Conservation (phyloP, 2,888 invertebrate genomes). For the Pollenia angustigena region DNA sequence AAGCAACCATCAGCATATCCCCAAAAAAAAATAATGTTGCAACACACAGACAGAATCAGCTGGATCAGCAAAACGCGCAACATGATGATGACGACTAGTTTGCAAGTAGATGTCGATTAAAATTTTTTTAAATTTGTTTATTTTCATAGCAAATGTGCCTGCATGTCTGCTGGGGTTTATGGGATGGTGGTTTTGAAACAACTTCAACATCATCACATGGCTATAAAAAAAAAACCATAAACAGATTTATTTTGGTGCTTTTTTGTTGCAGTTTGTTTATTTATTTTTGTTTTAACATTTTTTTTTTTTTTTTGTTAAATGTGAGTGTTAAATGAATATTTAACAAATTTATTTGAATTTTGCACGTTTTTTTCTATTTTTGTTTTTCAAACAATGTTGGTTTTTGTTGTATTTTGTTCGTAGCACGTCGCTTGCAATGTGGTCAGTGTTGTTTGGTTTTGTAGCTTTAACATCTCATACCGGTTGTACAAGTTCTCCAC, state of each 20-base stretch:
- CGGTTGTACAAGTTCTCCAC: slow-evolving; percentile 66
- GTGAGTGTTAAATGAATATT: slow-evolving; percentile 63
- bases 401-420: background rate
- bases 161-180: slow-evolving; percentile 33
- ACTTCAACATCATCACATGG: slow-evolving; percentile 5
- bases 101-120: slow-evolving; percentile 41
- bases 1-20: slow-evolving; percentile 27
- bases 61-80: slow-evolving; percentile 31
- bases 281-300: background rate
- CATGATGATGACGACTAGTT: slow-evolving; percentile 28
- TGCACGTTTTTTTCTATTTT: slow-evolving; percentile 59
- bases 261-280: slow-evolving; percentile 35
- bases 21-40: slow-evolving; percentile 39
- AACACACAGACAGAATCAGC: slow-evolving; percentile 40
- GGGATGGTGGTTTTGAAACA: slow-evolving; percentile 12
- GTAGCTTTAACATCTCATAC: slow-evolving; percentile 29
- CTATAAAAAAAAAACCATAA: slow-evolving; percentile 16
- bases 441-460: slow-evolving; percentile 26
- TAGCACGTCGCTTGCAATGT: slow-evolving; percentile 47
- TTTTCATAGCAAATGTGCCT: slow-evolving; percentile 42
- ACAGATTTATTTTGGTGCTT: slow-evolving; percentile 15
- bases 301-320: slow-evolving; percentile 47
- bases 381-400: background rate
- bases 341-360: slow-evolving; percentile 69
- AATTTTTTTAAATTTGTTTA: slow-evolving; percentile 6